A percentile compares a stretch with the other conserved stretches of the same genome.
These are phyloP conservation scores for Osmerus eperlanus DNA, from an alignment of 2,113 vertebrate genomes.

Conservation along the genomic window DNA sequence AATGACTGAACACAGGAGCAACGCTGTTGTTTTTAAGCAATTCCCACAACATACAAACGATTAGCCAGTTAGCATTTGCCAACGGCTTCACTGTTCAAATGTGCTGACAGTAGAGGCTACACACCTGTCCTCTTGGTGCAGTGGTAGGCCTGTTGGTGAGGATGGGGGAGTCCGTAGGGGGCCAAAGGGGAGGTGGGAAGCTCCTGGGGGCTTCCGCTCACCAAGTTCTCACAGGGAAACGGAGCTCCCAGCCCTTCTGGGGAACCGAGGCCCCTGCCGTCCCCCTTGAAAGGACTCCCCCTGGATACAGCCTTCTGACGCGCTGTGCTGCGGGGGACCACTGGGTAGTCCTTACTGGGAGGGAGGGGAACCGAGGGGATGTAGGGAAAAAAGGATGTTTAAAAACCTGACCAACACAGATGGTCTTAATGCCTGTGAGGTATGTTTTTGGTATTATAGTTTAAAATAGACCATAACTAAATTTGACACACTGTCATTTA, in stretches of 20 bases:
- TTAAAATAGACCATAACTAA: too few relatives aligned
- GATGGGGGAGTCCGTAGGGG: conserved; percentile 79
- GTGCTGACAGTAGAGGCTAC: neutral
- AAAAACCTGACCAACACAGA: neutral
- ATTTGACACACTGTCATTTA: too few relatives aligned
- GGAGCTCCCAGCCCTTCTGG: conserved; percentile 80
- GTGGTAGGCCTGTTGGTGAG: conserved; percentile 81
- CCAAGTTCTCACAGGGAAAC: conserved; percentile 86
- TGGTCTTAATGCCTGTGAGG: too few relatives aligned
- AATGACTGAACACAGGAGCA: neutral
- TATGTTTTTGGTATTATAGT: too few relatives aligned
- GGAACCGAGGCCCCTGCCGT: conserved; percentile 73
- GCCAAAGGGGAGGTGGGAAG: conserved; percentile 74
- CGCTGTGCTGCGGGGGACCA: conserved; percentile 87
- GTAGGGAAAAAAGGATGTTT: neutral
- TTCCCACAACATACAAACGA: neutral
- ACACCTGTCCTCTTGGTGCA: conserved; percentile 93
- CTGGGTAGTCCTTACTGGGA: conserved; percentile 88
- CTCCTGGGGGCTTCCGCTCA: conserved; percentile 83
- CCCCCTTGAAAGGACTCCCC: conserved; percentile 82
- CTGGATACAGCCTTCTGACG: conserved; percentile 83
- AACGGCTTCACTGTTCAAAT: neutral
- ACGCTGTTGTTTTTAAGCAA: neutral
- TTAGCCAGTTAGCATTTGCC: neutral
- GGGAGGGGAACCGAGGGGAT: neutral